Conservation (phyloP, 2,797 vertebrate genomes). For the Phoxinus dragarum region DNA sequence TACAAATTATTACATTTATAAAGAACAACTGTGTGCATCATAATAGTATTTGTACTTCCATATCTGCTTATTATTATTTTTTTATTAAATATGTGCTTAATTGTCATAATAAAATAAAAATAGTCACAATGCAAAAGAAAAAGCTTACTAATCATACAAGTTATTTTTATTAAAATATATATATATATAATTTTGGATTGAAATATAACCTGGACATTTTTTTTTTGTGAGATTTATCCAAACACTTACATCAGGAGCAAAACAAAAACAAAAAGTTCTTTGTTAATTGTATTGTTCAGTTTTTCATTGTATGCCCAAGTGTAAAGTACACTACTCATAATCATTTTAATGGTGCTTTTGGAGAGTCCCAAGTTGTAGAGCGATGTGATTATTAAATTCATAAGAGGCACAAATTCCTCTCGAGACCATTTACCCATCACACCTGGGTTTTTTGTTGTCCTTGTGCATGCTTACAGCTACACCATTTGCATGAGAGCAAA, state of each 20-base stretch:
- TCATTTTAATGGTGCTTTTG: conserved; percentile 49
- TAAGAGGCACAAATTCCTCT: conserved; percentile 20
- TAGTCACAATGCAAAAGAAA: neutral
- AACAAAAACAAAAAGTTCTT: conserved; percentile 30
- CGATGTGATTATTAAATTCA: conserved; percentile 30
- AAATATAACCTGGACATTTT: neutral
- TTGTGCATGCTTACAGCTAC: conserved; percentile 24
- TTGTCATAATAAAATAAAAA: neutral
- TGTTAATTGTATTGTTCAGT: conserved; percentile 38
- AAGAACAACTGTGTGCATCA: neutral
- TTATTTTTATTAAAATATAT: neutral
- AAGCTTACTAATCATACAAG: neutral
- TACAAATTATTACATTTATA: neutral
- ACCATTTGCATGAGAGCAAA: conserved; percentile 65
- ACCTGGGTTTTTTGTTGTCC: conserved; percentile 55
- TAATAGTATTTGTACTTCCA: neutral
- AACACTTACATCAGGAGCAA: neutral
- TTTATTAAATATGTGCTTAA: neutral
- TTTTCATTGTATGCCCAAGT: conserved; percentile 26
- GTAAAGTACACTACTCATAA: conserved; percentile 23
- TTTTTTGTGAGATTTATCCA: neutral
- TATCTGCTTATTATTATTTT: neutral
- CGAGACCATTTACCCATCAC: conserved; percentile 48
- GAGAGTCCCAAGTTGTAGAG: conserved; percentile 19
- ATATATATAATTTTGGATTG: neutral